Conservation (phyloP, 2,888 invertebrate genomes). For the Enchytraeus crypticus region DNA sequence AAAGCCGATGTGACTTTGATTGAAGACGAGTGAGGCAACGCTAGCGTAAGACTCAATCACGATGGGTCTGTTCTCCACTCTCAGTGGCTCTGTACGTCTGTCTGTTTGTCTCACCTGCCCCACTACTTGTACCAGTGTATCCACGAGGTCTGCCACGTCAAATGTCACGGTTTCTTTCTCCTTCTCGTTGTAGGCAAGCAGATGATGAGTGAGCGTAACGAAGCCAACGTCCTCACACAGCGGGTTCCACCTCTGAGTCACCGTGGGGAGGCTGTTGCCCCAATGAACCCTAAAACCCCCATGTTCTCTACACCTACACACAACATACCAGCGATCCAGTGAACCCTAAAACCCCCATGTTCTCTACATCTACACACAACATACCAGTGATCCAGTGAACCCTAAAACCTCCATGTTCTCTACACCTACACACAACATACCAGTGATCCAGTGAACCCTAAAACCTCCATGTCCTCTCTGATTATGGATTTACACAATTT, state of each 20-base stretch:
- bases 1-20: conserved; percentile 73
- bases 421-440: conserved; percentile 59
- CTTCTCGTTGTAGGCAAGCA: conserved; percentile 49
- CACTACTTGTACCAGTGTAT: conserved; percentile 32
- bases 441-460: conserved; percentile 64
- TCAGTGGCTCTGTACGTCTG: neutral
- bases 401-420: conserved; percentile 64
- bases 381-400: conserved; percentile 66
- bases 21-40: conserved; percentile 66
- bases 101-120: neutral
- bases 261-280: conserved; percentile 59
- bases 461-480: conserved; percentile 64
- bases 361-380: conserved; percentile 63
- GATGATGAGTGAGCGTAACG: conserved; percentile 71
- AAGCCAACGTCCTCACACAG: conserved; percentile 70
- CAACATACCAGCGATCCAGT: too few relatives aligned
- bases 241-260: conserved; percentile 67
- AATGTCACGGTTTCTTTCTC: conserved; percentile 45
- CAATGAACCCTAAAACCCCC: conserved; percentile 68
- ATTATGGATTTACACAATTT: too few relatives aligned
- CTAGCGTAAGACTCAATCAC: conserved; percentile 74
- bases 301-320: conserved; percentile 61
- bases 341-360: conserved; percentile 62
- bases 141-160: conserved; percentile 49
- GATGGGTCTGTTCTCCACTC: conserved; percentile 50